These are phyloP conservation scores for Bostrychus sinensis DNA, from an alignment of 2,113 vertebrate genomes.

Conservation along the genomic window DNA sequence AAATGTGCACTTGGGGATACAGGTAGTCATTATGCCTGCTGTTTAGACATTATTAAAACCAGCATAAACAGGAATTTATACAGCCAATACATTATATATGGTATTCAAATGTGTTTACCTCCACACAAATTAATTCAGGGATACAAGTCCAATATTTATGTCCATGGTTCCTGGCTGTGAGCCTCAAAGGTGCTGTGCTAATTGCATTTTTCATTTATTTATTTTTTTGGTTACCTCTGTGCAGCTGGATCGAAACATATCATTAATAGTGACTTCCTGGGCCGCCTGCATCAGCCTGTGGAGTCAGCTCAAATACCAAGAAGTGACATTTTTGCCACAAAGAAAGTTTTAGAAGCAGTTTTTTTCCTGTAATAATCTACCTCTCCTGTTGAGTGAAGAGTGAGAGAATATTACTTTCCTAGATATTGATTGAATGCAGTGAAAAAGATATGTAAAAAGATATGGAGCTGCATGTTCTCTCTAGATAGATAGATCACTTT, in stretches of 20 bases:
- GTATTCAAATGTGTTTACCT: conserved; percentile 7
- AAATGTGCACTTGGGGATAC: no score
- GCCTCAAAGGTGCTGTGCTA: conserved; percentile 1
- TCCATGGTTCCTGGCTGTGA: background rate
- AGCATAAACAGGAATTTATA: background rate
- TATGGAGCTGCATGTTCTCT: no score
- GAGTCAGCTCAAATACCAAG: no score
- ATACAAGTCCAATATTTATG: conserved; percentile 8
- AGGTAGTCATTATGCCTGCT: background rate
- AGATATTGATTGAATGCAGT: background rate
- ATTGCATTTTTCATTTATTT: conserved; percentile 6
- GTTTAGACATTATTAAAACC: background rate
- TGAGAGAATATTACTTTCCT: background rate
- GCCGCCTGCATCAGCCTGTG: background rate
- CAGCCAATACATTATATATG: background rate
- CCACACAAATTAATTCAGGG: conserved; percentile 3
- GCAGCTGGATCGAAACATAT: conserved; percentile 6
- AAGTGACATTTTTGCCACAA: background rate
- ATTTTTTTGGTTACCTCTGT: background rate
- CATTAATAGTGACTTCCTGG: background rate
- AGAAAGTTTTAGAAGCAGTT: background rate
- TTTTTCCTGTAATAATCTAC: background rate
- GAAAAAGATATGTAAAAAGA: no score
- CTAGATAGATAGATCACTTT: no score
- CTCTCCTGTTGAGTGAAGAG: background rate